phyloP scores from a whole-genome alignment of 2,888 invertebrate genomes.

The Cyaniris semiargus region DNA sequence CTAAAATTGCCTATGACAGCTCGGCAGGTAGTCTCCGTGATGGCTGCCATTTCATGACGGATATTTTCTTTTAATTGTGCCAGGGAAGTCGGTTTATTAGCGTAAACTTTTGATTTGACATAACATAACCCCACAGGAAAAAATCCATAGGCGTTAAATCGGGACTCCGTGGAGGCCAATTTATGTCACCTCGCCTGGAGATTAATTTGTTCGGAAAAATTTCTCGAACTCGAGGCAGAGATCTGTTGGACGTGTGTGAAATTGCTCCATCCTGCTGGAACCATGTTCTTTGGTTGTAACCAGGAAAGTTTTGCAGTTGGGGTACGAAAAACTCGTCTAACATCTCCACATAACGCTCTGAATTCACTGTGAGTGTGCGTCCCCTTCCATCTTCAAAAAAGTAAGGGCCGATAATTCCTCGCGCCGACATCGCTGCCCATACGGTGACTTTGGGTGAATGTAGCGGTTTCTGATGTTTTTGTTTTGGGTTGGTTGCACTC shows the following conservation, averaged over 20 bases:
- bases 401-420: conserved; percentile 44
- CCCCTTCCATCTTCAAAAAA: conserved; percentile 43
- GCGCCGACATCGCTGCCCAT: conserved; percentile 41
- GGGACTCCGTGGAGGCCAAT: conserved; percentile 30
- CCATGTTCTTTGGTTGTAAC: conserved; percentile 42
- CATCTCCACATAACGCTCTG: conserved; percentile 39
- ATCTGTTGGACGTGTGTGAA: conserved; percentile 36
- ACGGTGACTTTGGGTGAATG: conserved; percentile 42
- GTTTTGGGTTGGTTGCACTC: conserved; percentile 32
- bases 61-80: conserved; percentile 26
- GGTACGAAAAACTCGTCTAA: conserved; percentile 32
- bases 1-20: conserved; percentile 37
- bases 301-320: conserved; percentile 40
- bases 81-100: conserved; percentile 26
- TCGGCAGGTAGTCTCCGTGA: conserved; percentile 36
- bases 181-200: conserved; percentile 31
- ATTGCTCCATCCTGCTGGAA: conserved; percentile 41
- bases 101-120: conserved; percentile 37
- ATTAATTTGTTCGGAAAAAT: conserved; percentile 75
- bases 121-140: conserved; percentile 37
- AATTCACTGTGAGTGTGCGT: conserved; percentile 36
- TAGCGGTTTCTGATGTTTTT: conserved; percentile 38
- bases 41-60: conserved; percentile 37
- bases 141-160: conserved; percentile 37
- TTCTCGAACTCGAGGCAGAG: conserved; percentile 33